Evolutionary conservation across 2,888 invertebrate genomes (phyloP).

Genomic region (Drosophila quinaria): DNA sequence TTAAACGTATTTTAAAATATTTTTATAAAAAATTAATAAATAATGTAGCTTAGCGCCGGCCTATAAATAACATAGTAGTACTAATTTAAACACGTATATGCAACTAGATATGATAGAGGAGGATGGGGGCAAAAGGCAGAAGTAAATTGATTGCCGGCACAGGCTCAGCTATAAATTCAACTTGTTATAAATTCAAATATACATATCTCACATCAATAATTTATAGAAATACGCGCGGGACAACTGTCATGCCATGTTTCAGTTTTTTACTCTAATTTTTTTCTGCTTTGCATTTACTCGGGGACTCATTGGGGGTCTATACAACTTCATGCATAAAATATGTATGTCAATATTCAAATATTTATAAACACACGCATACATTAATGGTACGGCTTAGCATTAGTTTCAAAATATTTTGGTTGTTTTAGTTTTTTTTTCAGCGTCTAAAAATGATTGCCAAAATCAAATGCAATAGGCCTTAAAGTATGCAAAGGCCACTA

Average conservation of each 20-base stretch:
- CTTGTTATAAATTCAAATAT: conserved; percentile 75
- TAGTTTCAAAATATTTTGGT: conserved; percentile 36
- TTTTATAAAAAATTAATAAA: conserved; percentile 41
- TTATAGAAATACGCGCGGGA: conserved; percentile 78
- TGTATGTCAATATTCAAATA: conserved; percentile 75
- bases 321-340: conserved; percentile 84
- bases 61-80: conserved; percentile 55
- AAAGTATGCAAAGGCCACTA: conserved; percentile 30
- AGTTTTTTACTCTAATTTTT: conserved; percentile 13
- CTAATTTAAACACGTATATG: conserved; percentile 47
- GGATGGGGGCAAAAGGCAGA: not conserved
- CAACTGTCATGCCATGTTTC: conserved; percentile 75
- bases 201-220: conserved; percentile 79
- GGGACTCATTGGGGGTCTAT: conserved; percentile 40
- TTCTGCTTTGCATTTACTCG: conserved; percentile 34
- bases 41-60: conserved; percentile 47
- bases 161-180: conserved; percentile 66
- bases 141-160: conserved; percentile 53
- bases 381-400: conserved; percentile 41
- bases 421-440: conserved; percentile 24
- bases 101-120: conserved; percentile 30
- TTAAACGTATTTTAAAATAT: conserved; percentile 39
- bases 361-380: conserved; percentile 66
- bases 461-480: conserved; percentile 44
- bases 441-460: conserved; percentile 39